Base-by-base conservation (phyloP, 1,140 invertebrate species). In the Drosophila repleta region DNA sequence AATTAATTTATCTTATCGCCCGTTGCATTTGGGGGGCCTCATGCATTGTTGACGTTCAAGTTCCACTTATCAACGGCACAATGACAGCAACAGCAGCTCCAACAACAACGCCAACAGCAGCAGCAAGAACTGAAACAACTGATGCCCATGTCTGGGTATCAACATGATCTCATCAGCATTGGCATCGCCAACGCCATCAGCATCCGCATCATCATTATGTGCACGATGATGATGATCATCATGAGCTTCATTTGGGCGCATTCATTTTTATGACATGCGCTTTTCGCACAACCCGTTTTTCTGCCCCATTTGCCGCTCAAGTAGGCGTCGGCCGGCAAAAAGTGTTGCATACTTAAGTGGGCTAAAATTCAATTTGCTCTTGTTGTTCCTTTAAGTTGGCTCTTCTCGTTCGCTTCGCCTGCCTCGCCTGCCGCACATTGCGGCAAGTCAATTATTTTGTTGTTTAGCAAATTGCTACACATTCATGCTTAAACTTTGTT, bases 1-100 rank as follows among this genome's bases (percentile, higher is more conserved):
- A 87, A 85, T 85, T 87, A 87, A 87, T 87, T 87, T 87, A 87
- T 88, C 83, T 87, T 82, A 79, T 88, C 71, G 71, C 56, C 56
- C 43, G 67, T 61, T 87, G 71, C 79, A 84, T 65, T 79, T 69
- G 72, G 51, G 29, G 6, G 45, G 24, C 74, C 68, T 65, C 70
- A 75, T 78, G 82, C 81, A 73, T 87, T 85, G 77, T 81, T 87
- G 82, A 78, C 70, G 77, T 76, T 85, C 74, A 69, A 85, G 82
- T 81, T 81, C 82, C 78, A 85, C 81, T 85, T 85, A 85, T 84
- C 66, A 82, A 67, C 70, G 64, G 52, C 77, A 51, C 13, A 56
- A 37, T 41, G 20, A 32, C 10, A 55, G 45, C 49, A 26, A 11
- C 41, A 37, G 32, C 41, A 41, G 29, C 29, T n/a, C 13, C 52